A percentile compares a stretch with the other conserved stretches of the same genome.
Evolutionary conservation across 2,113 vertebrate genomes (phyloP).

Genomic region (Urocynchramus pylzowi): DNA sequence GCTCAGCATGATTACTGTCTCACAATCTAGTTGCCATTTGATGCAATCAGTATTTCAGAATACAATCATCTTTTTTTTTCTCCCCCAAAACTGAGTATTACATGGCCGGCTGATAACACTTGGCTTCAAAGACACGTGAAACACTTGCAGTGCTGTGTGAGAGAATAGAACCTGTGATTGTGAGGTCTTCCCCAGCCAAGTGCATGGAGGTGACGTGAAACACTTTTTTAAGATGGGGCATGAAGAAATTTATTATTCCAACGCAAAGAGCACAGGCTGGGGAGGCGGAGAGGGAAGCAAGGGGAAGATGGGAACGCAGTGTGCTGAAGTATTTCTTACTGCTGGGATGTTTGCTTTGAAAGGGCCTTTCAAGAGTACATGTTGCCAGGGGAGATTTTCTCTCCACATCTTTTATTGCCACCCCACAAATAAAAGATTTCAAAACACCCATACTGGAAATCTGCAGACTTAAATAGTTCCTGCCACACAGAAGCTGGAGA

Average conservation of each 20-base stretch:
- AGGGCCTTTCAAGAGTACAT: constrained; percentile 8
- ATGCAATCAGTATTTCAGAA: constrained; percentile 33
- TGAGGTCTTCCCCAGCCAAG: neutral
- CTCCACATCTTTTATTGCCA: neutral
- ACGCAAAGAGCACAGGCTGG: neutral
- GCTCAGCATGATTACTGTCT: neutral
- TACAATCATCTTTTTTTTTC: neutral
- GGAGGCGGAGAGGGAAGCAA: neutral
- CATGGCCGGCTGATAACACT: neutral
- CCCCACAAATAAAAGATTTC: constrained; percentile 26
- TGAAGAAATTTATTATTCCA: neutral
- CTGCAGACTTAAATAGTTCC: neutral
- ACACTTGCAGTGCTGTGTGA: neutral
- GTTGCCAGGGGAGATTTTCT: constrained; percentile 50
- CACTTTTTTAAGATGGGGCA: neutral
- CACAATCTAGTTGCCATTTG: constrained; percentile 30
- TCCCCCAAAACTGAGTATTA: accelerated
- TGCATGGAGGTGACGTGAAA: neutral
- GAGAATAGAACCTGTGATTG: neutral
- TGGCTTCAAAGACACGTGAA: neutral
- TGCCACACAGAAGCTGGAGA: neutral
- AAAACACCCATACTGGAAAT: neutral
- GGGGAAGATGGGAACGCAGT: neutral
- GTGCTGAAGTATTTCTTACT: neutral
- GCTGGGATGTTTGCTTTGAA: constrained; percentile 11